These are phyloP conservation scores for Megathymus violae DNA, from an alignment of 1,140 invertebrate genomes.

Conservation along the genomic window DNA sequence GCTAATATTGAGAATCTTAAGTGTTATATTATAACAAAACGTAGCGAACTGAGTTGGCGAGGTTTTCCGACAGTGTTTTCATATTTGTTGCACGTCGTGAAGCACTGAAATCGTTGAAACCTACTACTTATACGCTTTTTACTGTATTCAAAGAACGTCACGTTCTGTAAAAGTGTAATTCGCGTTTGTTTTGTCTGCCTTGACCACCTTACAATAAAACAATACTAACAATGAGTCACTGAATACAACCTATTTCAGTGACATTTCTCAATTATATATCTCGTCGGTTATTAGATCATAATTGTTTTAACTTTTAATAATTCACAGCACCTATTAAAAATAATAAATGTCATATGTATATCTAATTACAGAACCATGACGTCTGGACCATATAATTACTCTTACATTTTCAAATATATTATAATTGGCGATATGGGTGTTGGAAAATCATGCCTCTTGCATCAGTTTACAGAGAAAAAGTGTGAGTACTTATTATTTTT, in stretches of 20 bases:
- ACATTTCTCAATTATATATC: background rate
- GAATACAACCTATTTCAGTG: background rate
- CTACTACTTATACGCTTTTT: background rate
- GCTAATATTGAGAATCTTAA: background rate
- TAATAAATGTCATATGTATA: too few species aligned
- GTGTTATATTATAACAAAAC: background rate
- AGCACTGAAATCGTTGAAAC: background rate
- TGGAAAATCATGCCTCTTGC: slow-evolving; percentile 98
- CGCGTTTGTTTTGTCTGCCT: background rate
- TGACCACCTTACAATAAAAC: slow-evolving; percentile 14
- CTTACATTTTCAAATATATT: slow-evolving; percentile 99
- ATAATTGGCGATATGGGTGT: slow-evolving; percentile 99
- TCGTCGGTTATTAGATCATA: background rate
- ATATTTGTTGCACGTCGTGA: background rate
- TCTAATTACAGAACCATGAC: slow-evolving; percentile 88
- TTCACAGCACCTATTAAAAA: too few species aligned
- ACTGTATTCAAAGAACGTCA: background rate
- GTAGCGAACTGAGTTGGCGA: slow-evolving; percentile 8
- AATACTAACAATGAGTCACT: slow-evolving; percentile 9
- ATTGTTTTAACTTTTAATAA: background rate
- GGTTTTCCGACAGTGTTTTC: slow-evolving; percentile 7
- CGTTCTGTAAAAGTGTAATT: slow-evolving; percentile 9
- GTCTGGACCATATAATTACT: slow-evolving; percentile 98
- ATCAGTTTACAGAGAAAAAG: slow-evolving; percentile 99
- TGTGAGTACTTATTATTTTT: slow-evolving; percentile 91